phyloP scores from a whole-genome alignment of 2,888 invertebrate genomes.

The Rhaphigaster nebulosa region DNA sequence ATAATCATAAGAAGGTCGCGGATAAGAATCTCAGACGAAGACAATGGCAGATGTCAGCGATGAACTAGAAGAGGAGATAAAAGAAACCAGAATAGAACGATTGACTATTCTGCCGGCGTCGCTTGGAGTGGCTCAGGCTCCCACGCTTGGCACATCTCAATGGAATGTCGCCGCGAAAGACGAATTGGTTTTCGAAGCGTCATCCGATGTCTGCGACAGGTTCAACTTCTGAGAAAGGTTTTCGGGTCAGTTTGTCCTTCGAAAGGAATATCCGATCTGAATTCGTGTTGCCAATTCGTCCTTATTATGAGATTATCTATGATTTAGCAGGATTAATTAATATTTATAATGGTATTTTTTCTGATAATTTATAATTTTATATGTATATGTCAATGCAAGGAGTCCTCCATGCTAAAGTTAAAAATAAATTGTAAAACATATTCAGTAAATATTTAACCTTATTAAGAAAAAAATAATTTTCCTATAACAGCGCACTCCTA shows the following conservation, averaged over 20 bases:
- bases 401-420: too few species aligned
- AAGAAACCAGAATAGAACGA: not conserved
- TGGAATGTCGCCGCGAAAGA: constrained; percentile 18
- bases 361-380: too few species aligned
- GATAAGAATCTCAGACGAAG: not conserved
- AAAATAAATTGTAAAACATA: too few species aligned
- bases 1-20: not conserved
- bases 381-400: too few species aligned
- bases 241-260: not conserved
- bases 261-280: not conserved
- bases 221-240: not conserved
- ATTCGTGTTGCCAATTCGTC: not conserved
- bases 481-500: too few species aligned
- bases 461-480: too few species aligned
- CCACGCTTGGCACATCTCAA: constrained; percentile 1
- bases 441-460: too few species aligned
- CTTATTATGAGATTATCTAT: not conserved
- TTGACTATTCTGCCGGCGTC: not conserved
- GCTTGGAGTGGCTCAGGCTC: not conserved
- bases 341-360: too few species aligned
- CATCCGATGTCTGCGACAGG: not conserved
- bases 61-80: not conserved
- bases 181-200: not conserved
- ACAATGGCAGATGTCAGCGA: not conserved
- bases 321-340: too few species aligned